These are phyloP conservation scores for Lophura nycthemera DNA, from an alignment of 2,113 vertebrate genomes.

Conservation along the genomic window DNA sequence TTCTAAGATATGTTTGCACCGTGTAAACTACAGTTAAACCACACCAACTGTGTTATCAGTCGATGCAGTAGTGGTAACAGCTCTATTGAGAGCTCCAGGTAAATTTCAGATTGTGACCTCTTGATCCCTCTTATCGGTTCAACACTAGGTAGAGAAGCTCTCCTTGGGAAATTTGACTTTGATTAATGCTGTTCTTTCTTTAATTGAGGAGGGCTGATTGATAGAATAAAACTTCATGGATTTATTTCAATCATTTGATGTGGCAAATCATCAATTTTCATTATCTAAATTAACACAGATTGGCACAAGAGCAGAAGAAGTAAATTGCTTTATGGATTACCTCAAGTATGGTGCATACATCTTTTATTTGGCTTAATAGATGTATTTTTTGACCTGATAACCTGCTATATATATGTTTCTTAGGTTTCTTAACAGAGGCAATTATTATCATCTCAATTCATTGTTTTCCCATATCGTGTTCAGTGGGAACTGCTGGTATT, in stretches of 20 bases:
- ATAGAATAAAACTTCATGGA: conserved; percentile 62
- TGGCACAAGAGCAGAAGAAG: conserved; percentile 30
- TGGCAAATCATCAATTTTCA: conserved; percentile 57
- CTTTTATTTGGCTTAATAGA: conserved; percentile 45
- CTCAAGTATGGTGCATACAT: background rate
- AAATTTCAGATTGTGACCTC: conserved; percentile 36
- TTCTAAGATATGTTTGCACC: conserved; percentile 38
- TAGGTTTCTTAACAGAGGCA: conserved; percentile 2
- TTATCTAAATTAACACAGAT: conserved; percentile 66
- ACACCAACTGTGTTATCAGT: background rate
- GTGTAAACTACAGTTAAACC: conserved; percentile 19
- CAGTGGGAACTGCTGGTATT: background rate
- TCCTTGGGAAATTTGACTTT: conserved; percentile 13
- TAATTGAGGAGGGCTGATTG: conserved; percentile 52
- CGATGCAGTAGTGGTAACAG: background rate
- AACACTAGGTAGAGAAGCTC: conserved; percentile 9
- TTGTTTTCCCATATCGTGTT: background rate
- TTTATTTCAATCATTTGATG: conserved; percentile 64
- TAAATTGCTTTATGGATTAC: conserved; percentile 68
- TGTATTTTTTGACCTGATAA: background rate
- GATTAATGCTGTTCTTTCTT: conserved; percentile 65
- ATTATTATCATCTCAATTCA: conserved; percentile 14
- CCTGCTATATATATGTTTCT: background rate
- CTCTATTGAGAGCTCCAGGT: background rate
- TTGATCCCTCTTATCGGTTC: conserved; percentile 29